A percentile compares a stretch with the other conserved stretches of the same genome.
phyloP scores from a whole-genome alignment of 2,113 vertebrate genomes.

The Myotis brandtii region DNA sequence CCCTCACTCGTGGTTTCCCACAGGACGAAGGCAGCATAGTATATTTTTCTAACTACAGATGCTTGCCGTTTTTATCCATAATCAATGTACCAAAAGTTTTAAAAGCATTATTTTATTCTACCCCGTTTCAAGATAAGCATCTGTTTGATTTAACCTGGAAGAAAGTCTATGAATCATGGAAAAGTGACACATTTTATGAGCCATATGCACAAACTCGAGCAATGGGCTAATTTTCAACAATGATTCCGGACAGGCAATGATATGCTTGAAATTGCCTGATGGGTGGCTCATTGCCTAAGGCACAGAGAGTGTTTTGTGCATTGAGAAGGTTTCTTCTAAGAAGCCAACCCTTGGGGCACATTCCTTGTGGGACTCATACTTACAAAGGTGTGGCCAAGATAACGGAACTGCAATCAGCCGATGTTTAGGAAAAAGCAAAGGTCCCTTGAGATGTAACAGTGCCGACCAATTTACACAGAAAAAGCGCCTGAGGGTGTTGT shows the following conservation, averaged over 20 bases:
- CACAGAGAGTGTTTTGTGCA: neutral
- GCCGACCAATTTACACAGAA: neutral
- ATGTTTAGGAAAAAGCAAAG: neutral
- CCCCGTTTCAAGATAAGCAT: constrained; percentile 72
- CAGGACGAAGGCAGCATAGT: constrained; percentile 54
- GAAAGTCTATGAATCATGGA: constrained; percentile 53
- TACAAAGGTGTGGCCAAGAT: neutral
- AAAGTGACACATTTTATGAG: constrained; percentile 63
- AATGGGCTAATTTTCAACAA: constrained; percentile 72
- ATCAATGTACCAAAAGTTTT: constrained; percentile 69
- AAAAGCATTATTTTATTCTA: constrained; percentile 71
- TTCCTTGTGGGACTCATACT: neutral
- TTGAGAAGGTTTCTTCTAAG: constrained; percentile 31
- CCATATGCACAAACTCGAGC: constrained; percentile 68
- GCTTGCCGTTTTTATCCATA: constrained; percentile 71
- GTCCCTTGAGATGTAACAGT: neutral
- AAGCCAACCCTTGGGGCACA: neutral
- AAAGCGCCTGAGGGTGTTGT: neutral
- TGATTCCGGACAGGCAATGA: constrained; percentile 68
- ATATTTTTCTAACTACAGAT: constrained; percentile 67
- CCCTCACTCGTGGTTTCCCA: constrained; percentile 71
- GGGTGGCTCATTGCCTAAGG: constrained; percentile 63
- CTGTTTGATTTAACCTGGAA: constrained; percentile 63
- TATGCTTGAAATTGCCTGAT: constrained; percentile 46
- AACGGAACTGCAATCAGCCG: constrained; percentile 23